phyloP scores from a whole-genome alignment of 2,888 invertebrate species.

The Eurytoma californica region DNA sequence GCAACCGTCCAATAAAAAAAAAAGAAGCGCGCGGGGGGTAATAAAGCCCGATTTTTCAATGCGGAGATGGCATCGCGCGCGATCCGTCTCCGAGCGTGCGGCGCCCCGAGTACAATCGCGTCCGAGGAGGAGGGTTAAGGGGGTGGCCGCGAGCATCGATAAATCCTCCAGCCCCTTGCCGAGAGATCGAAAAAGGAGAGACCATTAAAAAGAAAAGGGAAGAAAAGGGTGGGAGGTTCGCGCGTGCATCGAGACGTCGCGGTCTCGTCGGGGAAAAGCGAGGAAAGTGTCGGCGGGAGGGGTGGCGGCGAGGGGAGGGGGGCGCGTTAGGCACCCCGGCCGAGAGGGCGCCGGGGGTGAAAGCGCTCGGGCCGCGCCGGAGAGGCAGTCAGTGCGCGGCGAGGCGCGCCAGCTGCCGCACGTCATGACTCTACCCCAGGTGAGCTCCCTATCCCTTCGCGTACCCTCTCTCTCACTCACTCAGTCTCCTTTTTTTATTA shows the following conservation, averaged over 20 bases:
- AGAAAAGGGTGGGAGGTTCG: background rate
- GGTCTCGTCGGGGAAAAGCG: constrained; percentile 5
- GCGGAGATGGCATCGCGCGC: too few relatives aligned
- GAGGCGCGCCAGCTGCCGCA: constrained; percentile 74
- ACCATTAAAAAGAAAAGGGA: constrained; percentile 5
- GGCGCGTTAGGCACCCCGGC: background rate
- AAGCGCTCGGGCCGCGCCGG: constrained; percentile 21
- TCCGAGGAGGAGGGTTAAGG: too few relatives aligned
- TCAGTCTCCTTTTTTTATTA: too few relatives aligned
- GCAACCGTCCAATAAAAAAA: too few relatives aligned
- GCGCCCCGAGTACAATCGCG: too few relatives aligned
- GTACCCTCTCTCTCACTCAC: constrained; percentile 23
- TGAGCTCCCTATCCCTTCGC: constrained; percentile 63
- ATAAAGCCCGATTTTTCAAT: too few relatives aligned
- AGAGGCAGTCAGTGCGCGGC: constrained; percentile 70
- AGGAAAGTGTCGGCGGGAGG: constrained; percentile 18
- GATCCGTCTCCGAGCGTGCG: too few relatives aligned
- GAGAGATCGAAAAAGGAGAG: constrained; percentile 13
- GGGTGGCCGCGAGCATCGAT: background rate
- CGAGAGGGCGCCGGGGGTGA: constrained; percentile 18
- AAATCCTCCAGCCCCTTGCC: background rate
- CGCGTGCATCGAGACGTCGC: background rate
- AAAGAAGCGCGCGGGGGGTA: too few relatives aligned
- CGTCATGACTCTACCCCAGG: constrained; percentile 74
- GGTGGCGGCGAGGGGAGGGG: background rate